A percentile compares a stretch with the other conserved stretches of the same genome.
Evolutionary conservation across 2,113 vertebrate genomes (phyloP).

Genomic region (Tetrao urogallus): DNA sequence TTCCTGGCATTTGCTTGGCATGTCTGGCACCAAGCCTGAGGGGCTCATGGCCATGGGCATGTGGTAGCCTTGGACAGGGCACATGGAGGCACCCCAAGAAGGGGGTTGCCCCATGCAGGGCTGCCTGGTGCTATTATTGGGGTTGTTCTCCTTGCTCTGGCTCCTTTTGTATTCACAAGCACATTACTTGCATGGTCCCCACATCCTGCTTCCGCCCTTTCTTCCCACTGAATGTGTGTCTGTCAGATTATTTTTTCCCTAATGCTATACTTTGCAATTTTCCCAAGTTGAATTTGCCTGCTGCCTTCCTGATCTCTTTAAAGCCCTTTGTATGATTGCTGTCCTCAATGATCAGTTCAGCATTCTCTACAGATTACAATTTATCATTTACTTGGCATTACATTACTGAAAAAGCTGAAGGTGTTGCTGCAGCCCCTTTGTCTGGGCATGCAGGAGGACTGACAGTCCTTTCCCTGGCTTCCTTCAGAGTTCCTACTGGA

Average conservation of each 20-base stretch:
- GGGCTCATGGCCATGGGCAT: not conserved
- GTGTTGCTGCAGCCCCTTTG: not conserved
- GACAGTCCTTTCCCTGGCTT: not conserved
- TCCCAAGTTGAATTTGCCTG: conserved; percentile 27
- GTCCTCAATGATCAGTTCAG: not conserved
- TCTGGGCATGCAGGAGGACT: not conserved
- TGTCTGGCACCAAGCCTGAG: not conserved
- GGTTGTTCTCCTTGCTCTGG: not conserved
- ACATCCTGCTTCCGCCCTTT: conserved; percentile 54
- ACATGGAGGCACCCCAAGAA: not conserved
- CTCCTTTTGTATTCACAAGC: fast-evolving
- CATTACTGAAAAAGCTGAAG: not conserved
- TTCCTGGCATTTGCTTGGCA: fast-evolving
- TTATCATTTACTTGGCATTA: not conserved
- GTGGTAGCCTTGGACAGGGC: fast-evolving
- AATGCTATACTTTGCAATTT: conserved; percentile 51
- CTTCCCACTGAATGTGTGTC: conserved; percentile 16
- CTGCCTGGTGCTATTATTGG: not conserved
- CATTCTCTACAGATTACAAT: not conserved
- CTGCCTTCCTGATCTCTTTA: conserved; percentile 35
- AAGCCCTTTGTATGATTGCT: conserved; percentile 48
- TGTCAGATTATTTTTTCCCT: conserved; percentile 43
- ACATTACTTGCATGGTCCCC: not conserved
- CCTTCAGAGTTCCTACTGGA: not conserved
- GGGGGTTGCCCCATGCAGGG: fast-evolving